phyloP scores from a whole-genome alignment of 2,113 vertebrate genomes.

The Notechis scutatus region DNA sequence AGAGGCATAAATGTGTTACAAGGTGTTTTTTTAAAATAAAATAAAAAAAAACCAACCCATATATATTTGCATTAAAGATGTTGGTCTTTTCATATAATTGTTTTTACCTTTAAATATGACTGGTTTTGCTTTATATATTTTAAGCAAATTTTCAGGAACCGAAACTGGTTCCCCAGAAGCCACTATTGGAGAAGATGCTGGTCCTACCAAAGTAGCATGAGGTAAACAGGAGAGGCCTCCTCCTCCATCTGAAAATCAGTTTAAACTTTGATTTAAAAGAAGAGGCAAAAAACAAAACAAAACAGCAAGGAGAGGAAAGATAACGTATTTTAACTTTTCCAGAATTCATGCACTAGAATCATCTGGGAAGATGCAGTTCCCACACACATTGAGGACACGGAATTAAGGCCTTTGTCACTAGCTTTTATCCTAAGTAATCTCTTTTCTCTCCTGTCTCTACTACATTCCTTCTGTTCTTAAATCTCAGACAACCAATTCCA shows the following conservation, averaged over 20 bases:
- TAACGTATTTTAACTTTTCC: neutral
- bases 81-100: neutral
- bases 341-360: neutral
- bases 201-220: slow-evolving; percentile 67
- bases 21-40: neutral
- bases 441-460: neutral
- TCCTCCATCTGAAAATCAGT: slow-evolving; percentile 66
- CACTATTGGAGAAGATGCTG: slow-evolving; percentile 63
- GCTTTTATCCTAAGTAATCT: neutral
- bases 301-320: neutral
- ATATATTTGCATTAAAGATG: neutral
- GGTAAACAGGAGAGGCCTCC: slow-evolving; percentile 65
- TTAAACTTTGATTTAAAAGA: slow-evolving; percentile 5
- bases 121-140: slow-evolving; percentile 88
- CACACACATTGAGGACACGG: neutral
- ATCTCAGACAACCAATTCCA: neutral
- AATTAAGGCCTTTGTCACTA: neutral
- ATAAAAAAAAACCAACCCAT: neutral
- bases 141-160: slow-evolving; percentile 88
- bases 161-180: slow-evolving; percentile 78
- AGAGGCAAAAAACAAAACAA: neutral
- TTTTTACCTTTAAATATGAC: slow-evolving; percentile 92
- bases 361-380: neutral
- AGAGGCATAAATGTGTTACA: neutral
- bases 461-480: neutral